These are phyloP conservation scores for Loxodonta africana DNA, from an alignment of 2,113 vertebrate species.

Conservation along the genomic window DNA sequence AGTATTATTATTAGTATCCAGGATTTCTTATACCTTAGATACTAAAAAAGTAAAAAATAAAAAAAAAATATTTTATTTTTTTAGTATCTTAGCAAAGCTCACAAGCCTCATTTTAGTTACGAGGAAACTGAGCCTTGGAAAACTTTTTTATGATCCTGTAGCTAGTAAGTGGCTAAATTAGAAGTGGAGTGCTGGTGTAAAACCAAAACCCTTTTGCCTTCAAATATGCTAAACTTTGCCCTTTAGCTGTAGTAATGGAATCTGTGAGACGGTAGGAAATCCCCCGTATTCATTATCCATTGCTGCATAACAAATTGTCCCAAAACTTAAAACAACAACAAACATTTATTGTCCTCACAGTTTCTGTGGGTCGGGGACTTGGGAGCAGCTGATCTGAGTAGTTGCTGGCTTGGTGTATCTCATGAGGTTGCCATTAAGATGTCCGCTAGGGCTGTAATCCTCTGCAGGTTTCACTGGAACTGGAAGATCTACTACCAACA, in stretches of 20 bases:
- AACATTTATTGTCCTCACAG: background rate
- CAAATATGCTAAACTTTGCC: background rate
- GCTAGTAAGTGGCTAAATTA: constrained; percentile 12
- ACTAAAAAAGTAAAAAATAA: no score
- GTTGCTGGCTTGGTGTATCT: background rate
- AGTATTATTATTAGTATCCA: background rate
- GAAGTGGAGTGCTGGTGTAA: background rate
- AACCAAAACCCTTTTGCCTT: background rate
- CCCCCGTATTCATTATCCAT: background rate
- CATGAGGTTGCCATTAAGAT: background rate
- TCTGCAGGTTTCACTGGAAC: constrained; percentile 21
- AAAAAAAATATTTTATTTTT: no score
- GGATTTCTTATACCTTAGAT: constrained; percentile 2
- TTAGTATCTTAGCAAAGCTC: background rate
- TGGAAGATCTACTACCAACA: background rate
- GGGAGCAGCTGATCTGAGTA: background rate
- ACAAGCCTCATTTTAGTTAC: background rate
- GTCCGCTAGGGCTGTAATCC: background rate
- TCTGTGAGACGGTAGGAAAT: background rate
- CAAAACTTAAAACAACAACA: background rate
- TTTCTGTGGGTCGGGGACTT: background rate
- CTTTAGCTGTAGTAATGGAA: background rate
- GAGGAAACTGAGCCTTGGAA: background rate
- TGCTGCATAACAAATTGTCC: background rate
- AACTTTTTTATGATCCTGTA: background rate